Base-by-base conservation (phyloP, 2,888 invertebrate species). In the Coremacera marginata region DNA sequence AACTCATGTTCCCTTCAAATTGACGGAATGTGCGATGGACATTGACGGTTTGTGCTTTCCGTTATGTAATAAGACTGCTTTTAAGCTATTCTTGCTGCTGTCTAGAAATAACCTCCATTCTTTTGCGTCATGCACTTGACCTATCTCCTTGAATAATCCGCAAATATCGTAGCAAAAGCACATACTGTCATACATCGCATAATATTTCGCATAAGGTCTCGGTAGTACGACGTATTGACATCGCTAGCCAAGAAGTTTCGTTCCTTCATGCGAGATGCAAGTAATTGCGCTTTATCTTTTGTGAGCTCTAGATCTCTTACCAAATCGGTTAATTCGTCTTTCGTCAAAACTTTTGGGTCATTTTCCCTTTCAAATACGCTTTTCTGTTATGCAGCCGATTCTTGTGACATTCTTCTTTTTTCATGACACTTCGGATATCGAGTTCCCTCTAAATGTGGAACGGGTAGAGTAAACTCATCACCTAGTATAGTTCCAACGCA, bases 361-460 rank as follows among this genome's bases (percentile, higher is more conserved):
- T n/a, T n/a, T 51, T 51, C 51, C n/a, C 14, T 51, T 51, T 51
- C 16, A 51, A 51, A 51, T 51, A 16, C 51, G n/a, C 31, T 31
- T 31, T 31, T 7, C 51, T 51, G 16, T 51, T 49, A 14, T 9
- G 49, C 8, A 49, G 14, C 14, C 49, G 14, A 51, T 16, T 16
- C 51, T 51, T 51, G 51, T 51, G n/a, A 16, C n/a, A n/a, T 51
- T 51, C 16, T 51, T 14, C 16, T 51, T 51, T 14, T 16, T 16
- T 51, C 51, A n/a, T n/a, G 51, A 5, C n/a, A 51, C 49, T 51
- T 51, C 16, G 51, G 2, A 51, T 51, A 51, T n/a, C 16, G 51
- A 51, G n/a, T n/a, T 51, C 16, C 51, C 14, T 51, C 51, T 62
- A 27, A 72, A 49, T 62, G 72, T 60, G 62, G 62, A 72, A 72